phyloP scores from a whole-genome alignment of 2,888 invertebrate species.

The Leuctra nigra region DNA sequence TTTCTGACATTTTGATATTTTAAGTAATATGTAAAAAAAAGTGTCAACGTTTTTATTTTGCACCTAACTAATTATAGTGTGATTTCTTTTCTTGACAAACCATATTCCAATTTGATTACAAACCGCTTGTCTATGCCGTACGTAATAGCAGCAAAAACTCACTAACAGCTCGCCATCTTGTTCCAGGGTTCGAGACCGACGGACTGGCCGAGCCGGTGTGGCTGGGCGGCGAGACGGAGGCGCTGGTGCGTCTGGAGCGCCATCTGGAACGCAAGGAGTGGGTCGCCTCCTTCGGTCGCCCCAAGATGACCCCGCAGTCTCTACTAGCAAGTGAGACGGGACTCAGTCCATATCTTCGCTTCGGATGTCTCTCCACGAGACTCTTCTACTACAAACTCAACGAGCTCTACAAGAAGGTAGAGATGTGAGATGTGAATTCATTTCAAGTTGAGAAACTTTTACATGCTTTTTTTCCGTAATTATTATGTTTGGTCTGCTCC shows the following conservation, averaged over 20 bases:
- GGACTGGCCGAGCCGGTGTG: conserved; percentile 63
- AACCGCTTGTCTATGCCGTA: no score
- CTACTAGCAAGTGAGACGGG: conserved; percentile 77
- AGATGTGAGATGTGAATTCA: no score
- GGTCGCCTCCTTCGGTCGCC: conserved; percentile 85
- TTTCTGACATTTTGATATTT: no score
- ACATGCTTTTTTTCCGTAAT: no score
- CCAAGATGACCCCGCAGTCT: conserved; percentile 85
- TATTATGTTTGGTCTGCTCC: no score
- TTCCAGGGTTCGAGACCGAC: conserved; percentile 68
- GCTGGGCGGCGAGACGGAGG: conserved; percentile 73
- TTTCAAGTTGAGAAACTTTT: no score
- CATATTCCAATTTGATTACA: no score
- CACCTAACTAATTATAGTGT: no score
- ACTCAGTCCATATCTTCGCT: conserved; percentile 76
- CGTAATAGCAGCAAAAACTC: no score
- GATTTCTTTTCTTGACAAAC: no score
- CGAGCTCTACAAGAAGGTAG: conserved; percentile 51
- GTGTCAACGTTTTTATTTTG: no score
- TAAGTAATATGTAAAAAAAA: no score
- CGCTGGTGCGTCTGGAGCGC: conserved; percentile 62
- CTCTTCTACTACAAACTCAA: conserved; percentile 78
- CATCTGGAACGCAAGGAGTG: conserved; percentile 76
- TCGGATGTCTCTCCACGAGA: conserved; percentile 78
- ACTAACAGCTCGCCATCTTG: neutral